phyloP scores from a whole-genome alignment of 2,113 vertebrate genomes.

The Illadopsis cleaveri region DNA sequence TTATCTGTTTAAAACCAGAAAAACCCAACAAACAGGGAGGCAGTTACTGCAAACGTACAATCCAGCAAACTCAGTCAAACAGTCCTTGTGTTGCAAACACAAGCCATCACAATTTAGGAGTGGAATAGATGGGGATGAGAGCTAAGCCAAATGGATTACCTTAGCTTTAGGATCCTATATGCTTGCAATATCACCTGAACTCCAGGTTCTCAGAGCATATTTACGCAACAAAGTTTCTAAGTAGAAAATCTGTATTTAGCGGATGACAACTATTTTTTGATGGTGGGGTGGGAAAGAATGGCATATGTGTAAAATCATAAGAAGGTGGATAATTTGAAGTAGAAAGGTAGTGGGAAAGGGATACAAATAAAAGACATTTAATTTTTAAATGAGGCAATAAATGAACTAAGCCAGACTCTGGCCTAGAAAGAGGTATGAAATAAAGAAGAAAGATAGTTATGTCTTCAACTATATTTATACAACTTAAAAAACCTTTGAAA shows the following conservation, averaged over 20 bases:
- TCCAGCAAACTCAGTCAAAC: constrained; percentile 38
- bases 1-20: constrained; percentile 27
- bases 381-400: constrained; percentile 76
- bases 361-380: constrained; percentile 42
- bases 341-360: constrained; percentile 51
- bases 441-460: constrained; percentile 47
- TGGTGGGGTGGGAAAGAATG: constrained; percentile 57
- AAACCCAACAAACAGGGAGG: background rate
- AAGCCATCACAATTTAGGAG: constrained; percentile 65
- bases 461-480: constrained; percentile 76
- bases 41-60: constrained; percentile 44
- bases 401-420: constrained; percentile 61
- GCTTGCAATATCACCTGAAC: constrained; percentile 68
- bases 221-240: constrained; percentile 74
- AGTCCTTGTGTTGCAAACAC: constrained; percentile 66
- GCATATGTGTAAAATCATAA: constrained; percentile 45
- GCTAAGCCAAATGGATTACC: constrained; percentile 77
- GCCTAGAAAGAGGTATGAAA: constrained; percentile 58
- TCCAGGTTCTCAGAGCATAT: constrained; percentile 69
- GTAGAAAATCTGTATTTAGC: constrained; percentile 75
- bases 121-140: constrained; percentile 65
- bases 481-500: constrained; percentile 59
- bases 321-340: constrained; percentile 53
- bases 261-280: constrained; percentile 75
- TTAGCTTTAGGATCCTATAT: constrained; percentile 75